phyloP scores from a whole-genome alignment of 2,113 vertebrate genomes.

The Setophaga coronata region DNA sequence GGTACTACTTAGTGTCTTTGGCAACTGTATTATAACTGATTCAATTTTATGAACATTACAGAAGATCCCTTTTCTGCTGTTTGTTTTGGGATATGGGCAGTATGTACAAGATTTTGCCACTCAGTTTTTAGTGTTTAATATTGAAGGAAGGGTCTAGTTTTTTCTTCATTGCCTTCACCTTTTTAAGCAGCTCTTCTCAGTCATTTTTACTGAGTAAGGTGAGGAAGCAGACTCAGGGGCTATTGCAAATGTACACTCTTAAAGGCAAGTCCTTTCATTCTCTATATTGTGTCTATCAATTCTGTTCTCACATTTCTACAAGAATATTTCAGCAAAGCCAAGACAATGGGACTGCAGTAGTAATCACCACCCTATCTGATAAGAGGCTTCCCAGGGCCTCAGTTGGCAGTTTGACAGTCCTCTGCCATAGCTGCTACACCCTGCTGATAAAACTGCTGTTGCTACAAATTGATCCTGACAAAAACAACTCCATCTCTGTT shows the following conservation, averaged over 20 bases:
- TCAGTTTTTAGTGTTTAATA: background rate
- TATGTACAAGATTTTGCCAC: background rate
- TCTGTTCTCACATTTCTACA: background rate
- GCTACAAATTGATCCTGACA: constrained; percentile 18
- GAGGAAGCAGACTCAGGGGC: background rate
- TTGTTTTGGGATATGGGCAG: background rate
- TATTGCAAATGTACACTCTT: background rate
- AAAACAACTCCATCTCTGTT: constrained; percentile 18
- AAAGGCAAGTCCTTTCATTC: background rate
- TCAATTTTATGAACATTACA: background rate
- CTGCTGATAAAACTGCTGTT: constrained; percentile 52
- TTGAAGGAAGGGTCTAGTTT: background rate
- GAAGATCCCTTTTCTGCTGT: background rate
- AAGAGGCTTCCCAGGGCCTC: constrained; percentile 12
- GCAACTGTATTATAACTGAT: background rate
- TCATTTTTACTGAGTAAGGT: background rate
- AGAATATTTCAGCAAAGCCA: background rate
- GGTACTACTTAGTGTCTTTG: background rate
- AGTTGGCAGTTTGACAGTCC: constrained; percentile 41
- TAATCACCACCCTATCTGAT: background rate
- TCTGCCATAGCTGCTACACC: constrained; percentile 8
- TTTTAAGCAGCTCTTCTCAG: background rate
- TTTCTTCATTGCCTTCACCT: background rate
- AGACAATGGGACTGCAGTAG: background rate
- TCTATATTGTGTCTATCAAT: background rate